phyloP scores from a whole-genome alignment of 1,140 invertebrate genomes.

The Macrobrachium rosenbergii region DNA sequence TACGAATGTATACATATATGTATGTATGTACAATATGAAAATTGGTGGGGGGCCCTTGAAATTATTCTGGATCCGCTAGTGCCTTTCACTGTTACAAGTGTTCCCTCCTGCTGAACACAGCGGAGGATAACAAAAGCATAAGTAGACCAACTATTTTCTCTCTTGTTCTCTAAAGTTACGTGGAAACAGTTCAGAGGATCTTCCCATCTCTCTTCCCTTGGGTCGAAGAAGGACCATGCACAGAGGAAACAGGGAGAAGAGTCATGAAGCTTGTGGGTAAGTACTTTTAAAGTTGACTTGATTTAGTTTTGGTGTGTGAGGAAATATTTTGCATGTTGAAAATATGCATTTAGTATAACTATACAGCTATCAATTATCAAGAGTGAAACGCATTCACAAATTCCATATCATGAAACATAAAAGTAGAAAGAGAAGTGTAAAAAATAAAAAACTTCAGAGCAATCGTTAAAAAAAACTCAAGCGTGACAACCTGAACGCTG shows the following conservation, averaged over 20 bases:
- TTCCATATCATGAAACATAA: too few relatives aligned
- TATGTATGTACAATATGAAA: too few relatives aligned
- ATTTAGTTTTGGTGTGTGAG: not conserved
- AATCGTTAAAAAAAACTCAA: too few relatives aligned
- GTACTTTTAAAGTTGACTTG: not conserved
- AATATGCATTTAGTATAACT: not conserved
- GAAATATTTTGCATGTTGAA: not conserved
- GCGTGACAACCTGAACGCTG: too few relatives aligned
- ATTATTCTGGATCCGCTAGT: too few relatives aligned
- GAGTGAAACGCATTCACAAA: too few relatives aligned
- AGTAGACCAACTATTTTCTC: not conserved
- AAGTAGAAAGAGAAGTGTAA: too few relatives aligned
- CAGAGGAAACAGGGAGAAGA: constrained; percentile 83
- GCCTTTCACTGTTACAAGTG: too few relatives aligned
- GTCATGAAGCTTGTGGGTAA: constrained; percentile 88
- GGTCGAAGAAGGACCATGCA: constrained; percentile 88
- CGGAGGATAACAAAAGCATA: not conserved
- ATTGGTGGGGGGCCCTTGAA: too few relatives aligned
- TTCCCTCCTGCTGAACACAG: not conserved
- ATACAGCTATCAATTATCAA: too few relatives aligned
- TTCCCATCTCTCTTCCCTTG: constrained; percentile 89
- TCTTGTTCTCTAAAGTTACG: constrained; percentile 52
- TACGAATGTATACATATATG: too few relatives aligned
- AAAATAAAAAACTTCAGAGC: too few relatives aligned
- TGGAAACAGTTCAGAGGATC: constrained; percentile 82